phyloP scores from a whole-genome alignment of 1,140 invertebrate genomes.

The Drosophila nigrodunni region DNA sequence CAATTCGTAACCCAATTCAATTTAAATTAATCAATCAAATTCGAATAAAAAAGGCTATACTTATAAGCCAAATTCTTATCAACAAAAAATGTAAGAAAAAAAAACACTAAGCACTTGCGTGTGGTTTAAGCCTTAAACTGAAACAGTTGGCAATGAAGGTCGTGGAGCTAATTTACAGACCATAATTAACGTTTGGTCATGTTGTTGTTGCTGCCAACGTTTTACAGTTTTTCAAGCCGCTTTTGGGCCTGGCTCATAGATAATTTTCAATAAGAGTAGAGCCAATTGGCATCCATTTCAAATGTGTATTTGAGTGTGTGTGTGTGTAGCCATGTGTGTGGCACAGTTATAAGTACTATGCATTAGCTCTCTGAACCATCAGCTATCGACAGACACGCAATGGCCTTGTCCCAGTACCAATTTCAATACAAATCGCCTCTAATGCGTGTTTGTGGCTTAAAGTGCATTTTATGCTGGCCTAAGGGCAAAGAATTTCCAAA shows the following conservation, averaged over 20 bases:
- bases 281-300: constrained; percentile 44
- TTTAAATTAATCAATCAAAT: constrained; percentile 78
- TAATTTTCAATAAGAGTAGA: constrained; percentile 66
- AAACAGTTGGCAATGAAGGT: constrained; percentile 64
- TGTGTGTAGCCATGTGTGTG: constrained; percentile 47
- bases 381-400: constrained; percentile 60
- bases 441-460: constrained; percentile 36
- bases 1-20: constrained; percentile 70
- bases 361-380: constrained; percentile 64
- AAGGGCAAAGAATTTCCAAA: constrained; percentile 38
- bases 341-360: constrained; percentile 30
- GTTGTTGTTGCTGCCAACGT: constrained; percentile 48
- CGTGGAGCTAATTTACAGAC: constrained; percentile 67
- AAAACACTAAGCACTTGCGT: constrained; percentile 42
- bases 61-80: constrained; percentile 50
- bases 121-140: constrained; percentile 37
- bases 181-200: constrained; percentile 68
- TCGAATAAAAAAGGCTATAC: constrained; percentile 15
- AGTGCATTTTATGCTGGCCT: constrained; percentile 50
- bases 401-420: constrained; percentile 53
- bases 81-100: constrained; percentile 12
- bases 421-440: constrained; percentile 13
- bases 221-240: constrained; percentile 67
- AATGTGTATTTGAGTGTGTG: neutral
- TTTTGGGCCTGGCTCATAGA: constrained; percentile 52